Evolutionary conservation across 2,888 invertebrate genomes (phyloP).

Genomic region (Pilophorus perplexus): DNA sequence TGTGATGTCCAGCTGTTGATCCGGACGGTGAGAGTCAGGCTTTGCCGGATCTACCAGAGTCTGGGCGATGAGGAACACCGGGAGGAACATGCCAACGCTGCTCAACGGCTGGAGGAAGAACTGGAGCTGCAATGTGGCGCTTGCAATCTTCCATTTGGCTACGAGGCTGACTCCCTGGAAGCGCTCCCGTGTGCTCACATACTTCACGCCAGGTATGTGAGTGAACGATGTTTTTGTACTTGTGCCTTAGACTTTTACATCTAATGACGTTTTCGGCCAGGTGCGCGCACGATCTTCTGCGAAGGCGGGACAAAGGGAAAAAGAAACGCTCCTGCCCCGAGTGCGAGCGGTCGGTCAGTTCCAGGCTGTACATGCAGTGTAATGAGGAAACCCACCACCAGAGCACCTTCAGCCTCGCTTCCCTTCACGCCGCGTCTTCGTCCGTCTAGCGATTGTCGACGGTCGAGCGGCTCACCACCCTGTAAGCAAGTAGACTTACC

Average conservation of each 20-base stretch:
- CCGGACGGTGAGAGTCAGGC: constrained; percentile 71
- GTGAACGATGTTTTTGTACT: no score
- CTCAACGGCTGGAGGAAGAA: constrained; percentile 63
- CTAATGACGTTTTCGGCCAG: no score
- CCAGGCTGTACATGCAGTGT: constrained; percentile 62
- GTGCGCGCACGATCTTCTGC: constrained; percentile 67
- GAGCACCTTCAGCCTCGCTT: constrained; percentile 55
- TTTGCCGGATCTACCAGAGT: constrained; percentile 77
- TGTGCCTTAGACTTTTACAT: no score
- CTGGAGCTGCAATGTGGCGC: constrained; percentile 77
- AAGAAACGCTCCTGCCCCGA: constrained; percentile 67
- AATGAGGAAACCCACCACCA: constrained; percentile 53
- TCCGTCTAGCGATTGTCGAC: constrained; percentile 29
- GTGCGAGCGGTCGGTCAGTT: constrained; percentile 66
- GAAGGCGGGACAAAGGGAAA: constrained; percentile 62
- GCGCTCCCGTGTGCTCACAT: constrained; percentile 85
- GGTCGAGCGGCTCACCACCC: constrained; percentile 33
- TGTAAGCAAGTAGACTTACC: no score
- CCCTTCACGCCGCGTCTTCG: constrained; percentile 48
- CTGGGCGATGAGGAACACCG: constrained; percentile 78
- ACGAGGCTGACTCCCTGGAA: constrained; percentile 70
- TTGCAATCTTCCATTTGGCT: constrained; percentile 68
- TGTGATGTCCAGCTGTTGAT: constrained; percentile 79
- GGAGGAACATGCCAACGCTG: constrained; percentile 70
- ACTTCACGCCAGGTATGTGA: constrained; percentile 67